Base-by-base conservation (phyloP, 2,888 invertebrate species). In the Leptothorax acervorum region DNA sequence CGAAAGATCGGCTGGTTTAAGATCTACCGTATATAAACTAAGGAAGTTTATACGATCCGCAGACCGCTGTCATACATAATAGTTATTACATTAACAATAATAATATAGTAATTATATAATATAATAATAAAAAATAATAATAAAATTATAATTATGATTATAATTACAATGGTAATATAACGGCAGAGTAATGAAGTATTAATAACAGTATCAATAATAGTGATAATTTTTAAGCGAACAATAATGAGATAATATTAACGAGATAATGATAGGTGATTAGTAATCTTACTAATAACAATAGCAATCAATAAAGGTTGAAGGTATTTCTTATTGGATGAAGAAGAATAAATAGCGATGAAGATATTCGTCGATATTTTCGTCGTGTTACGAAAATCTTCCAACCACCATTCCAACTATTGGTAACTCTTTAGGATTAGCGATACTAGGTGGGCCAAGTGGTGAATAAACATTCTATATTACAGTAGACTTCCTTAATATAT, bases 31-130 rank as follows among this genome's bases (percentile, higher is more conserved):
- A 81, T 74, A 83, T 88, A 82, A 86, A 88, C 84, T 86, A 84
- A 82, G 55, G 55, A n/a, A 71, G 82, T 76, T 79, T 71, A n/a
- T n/a, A 55, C 82, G 62, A 65, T 42, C 45, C 6, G 39, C 35
- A 76, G 85, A 88, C 86, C 83, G 68, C 85, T 88, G 88, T 88
- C 88, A 86, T 79, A 76, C 66, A 55, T 62, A 39, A 63, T 78
- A 39, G 53, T 55, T 55, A 68, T 71, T 60, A 76, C 51, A 45
- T 53, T 65, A 76, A 65, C 42, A 45, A 81, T 66, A 81, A 39
- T 71, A n/a, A 48, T 70, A 74, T 76, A 79, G 68, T 57, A 75
- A 76, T 57, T 71, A 87, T 28, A 53, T 68, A 53, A 82, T 48
- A 66, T 82, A 71, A 73, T 35, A 31, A 66, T 53, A 65, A 60